A percentile compares a stretch with the other conserved stretches of the same genome.
Conservation (phyloP, 2,888 invertebrate species). For the Tetragnatha montana region DNA sequence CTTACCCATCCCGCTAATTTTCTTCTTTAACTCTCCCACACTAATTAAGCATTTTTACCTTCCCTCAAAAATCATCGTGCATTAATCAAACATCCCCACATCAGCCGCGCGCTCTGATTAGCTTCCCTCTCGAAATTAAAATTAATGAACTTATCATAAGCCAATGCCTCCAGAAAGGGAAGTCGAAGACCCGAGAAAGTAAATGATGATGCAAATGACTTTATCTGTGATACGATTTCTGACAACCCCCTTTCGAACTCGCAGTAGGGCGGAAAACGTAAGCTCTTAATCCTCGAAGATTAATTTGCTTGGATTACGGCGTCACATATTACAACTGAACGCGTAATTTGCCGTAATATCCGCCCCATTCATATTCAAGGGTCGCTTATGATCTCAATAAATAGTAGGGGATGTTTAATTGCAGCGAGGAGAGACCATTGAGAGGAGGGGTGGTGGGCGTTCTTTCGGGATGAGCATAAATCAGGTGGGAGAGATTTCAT, state of each 20-base stretch:
- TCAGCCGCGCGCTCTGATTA: not conserved
- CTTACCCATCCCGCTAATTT: too few species aligned
- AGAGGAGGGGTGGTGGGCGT: not conserved
- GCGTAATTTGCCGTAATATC: slow-evolving; percentile 67
- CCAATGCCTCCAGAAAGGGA: slow-evolving; percentile 15
- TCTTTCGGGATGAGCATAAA: not conserved
- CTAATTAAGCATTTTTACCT: slow-evolving; percentile 64
- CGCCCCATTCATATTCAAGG: slow-evolving; percentile 60
- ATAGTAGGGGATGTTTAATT: slow-evolving; percentile 53
- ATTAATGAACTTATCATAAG: slow-evolving; percentile 46
- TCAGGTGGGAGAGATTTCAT: not conserved
- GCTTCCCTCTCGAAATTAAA: slow-evolving; percentile 22
- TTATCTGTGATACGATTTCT: slow-evolving; percentile 63
- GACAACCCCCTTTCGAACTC: slow-evolving; percentile 60
- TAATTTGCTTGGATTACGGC: slow-evolving; percentile 57
- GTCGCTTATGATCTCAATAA: slow-evolving; percentile 60
- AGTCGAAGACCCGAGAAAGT: slow-evolving; percentile 7
- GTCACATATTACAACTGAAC: slow-evolving; percentile 65
- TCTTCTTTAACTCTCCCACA: not conserved
- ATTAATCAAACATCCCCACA: slow-evolving; percentile 5
- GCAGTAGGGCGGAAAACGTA: slow-evolving; percentile 49
- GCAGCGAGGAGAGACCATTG: slow-evolving; percentile 13
- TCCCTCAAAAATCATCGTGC: not conserved
- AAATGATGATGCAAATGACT: slow-evolving; percentile 64
- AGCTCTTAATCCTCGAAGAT: slow-evolving; percentile 66